Conservation (phyloP, 2,113 vertebrate species). For the Melospiza melodia region DNA sequence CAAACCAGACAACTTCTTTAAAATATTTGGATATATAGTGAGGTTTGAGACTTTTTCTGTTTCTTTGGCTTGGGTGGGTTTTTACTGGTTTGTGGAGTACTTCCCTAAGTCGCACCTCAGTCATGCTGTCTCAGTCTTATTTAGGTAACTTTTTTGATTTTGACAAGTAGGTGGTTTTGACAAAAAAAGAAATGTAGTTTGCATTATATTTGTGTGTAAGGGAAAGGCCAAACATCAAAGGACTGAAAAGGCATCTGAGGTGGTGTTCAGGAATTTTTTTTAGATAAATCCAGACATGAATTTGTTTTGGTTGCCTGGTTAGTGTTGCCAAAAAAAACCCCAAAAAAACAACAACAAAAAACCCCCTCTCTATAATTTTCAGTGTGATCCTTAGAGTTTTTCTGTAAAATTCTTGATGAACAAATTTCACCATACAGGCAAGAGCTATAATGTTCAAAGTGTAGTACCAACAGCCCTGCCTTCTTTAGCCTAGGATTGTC, state of each 20-base stretch:
- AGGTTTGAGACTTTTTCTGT: background rate
- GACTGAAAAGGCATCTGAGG: background rate
- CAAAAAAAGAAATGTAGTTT: background rate
- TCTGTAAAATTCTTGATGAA: background rate
- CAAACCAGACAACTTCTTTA: accelerated
- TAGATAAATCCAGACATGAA: background rate
- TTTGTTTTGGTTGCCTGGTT: background rate
- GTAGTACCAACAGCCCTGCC: background rate
- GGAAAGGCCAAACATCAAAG: background rate
- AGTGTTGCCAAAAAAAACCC: background rate
- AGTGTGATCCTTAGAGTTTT: background rate
- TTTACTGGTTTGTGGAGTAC: background rate
- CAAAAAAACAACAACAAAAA: background rate
- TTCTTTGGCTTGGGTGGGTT: background rate
- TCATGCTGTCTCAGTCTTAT: background rate
- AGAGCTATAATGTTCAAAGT: background rate
- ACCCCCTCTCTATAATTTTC: background rate
- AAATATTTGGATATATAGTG: background rate
- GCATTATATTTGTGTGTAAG: background rate
- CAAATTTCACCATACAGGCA: background rate
- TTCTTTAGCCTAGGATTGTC: background rate
- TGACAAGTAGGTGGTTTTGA: background rate
- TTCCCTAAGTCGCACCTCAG: background rate
- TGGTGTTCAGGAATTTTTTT: background rate
- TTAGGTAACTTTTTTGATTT: background rate